Evolutionary conservation across 2,797 vertebrate species (phyloP).

Genomic region (Pseudotriccus pelzelni): DNA sequence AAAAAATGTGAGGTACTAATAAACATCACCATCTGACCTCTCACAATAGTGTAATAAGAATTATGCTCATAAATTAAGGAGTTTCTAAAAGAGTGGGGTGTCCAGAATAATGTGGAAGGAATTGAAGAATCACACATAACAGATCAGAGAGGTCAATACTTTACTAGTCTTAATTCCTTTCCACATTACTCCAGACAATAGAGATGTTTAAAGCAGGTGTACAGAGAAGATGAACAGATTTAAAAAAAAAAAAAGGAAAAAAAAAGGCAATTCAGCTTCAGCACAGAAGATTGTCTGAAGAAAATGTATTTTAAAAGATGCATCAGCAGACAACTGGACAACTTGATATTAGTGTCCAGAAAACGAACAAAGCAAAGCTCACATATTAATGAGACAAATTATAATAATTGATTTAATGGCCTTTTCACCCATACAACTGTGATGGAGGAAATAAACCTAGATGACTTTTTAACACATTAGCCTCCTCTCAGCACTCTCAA

Average conservation of each 20-base stretch:
- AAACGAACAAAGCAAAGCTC: conserved; percentile 16
- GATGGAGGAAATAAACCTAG: not conserved
- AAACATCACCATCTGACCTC: conserved; percentile 72
- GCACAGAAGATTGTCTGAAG: conserved; percentile 52
- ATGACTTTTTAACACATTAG: not conserved
- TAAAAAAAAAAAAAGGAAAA: fast-evolving
- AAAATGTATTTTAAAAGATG: conserved; percentile 38
- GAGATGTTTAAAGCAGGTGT: conserved; percentile 50
- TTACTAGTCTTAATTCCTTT: conserved; percentile 59
- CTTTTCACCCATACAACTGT: not conserved
- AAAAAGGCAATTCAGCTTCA: conserved; percentile 26
- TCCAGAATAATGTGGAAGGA: conserved; percentile 74
- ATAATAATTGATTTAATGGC: not conserved
- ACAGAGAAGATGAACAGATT: conserved; percentile 8
- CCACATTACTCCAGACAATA: conserved; percentile 73
- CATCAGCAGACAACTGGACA: not conserved
- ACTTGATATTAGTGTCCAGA: not conserved
- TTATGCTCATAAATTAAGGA: conserved; percentile 54
- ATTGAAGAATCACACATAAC: conserved; percentile 36
- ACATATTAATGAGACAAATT: not conserved
- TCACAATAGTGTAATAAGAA: conserved; percentile 67
- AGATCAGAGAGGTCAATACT: not conserved
- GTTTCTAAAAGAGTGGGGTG: conserved; percentile 36
- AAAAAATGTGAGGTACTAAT: conserved; percentile 71
- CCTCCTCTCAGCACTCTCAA: not conserved